Percentiles rank a stretch among this genome's conserved stretches.
phyloP scores from a whole-genome alignment of 1,140 invertebrate species.

The Acyrthosiphon pisum region DNA sequence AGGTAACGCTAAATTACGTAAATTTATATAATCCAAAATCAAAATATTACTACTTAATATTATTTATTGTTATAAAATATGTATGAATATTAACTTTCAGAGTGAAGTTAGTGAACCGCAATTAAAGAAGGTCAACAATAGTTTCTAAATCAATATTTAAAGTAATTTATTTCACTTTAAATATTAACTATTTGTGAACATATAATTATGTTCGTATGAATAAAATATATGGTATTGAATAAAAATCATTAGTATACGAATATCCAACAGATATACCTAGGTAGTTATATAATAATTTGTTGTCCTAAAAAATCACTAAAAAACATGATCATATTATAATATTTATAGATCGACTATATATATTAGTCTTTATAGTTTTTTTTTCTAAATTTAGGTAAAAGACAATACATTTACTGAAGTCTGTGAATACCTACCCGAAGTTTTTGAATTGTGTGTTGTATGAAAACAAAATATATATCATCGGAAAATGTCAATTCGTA shows the following conservation, averaged over 20 bases:
- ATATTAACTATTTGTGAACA: too few relatives aligned
- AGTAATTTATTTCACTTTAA: too few relatives aligned
- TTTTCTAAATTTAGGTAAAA: not conserved
- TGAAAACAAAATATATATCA: not conserved
- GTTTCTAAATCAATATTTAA: too few relatives aligned
- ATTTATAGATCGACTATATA: not conserved
- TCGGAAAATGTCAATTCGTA: not conserved
- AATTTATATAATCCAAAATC: not conserved
- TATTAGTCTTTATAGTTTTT: not conserved
- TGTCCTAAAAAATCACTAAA: not conserved
- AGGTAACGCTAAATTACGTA: not conserved
- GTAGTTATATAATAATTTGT: too few relatives aligned
- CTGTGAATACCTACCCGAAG: not conserved
- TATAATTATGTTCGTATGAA: too few relatives aligned
- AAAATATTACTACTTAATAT: not conserved
- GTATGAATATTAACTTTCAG: not conserved
- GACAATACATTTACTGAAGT: not conserved
- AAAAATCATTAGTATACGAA: too few relatives aligned
- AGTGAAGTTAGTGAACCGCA: not conserved
- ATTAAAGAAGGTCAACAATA: not conserved
- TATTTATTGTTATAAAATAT: not conserved
- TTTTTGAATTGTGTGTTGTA: not conserved
- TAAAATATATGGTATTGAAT: too few relatives aligned
- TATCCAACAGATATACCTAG: too few relatives aligned
- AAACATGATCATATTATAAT: not conserved